Conservation (phyloP, 2,797 vertebrate genomes). For the Meda fulgida region DNA sequence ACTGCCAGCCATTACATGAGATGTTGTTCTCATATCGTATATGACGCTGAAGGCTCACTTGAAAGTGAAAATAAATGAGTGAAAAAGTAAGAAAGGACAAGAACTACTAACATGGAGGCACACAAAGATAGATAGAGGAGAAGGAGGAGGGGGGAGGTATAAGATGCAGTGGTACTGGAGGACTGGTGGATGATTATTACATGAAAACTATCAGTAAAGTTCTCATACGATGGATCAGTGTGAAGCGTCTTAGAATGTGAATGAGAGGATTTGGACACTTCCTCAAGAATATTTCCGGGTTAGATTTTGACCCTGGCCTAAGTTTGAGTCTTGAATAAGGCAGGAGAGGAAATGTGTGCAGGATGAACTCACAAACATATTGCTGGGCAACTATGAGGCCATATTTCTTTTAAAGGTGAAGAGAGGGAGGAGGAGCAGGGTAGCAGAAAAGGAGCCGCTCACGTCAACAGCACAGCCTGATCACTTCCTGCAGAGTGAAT, state of each 20-base stretch:
- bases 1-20: neutral
- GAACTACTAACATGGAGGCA: slow-evolving; percentile 19
- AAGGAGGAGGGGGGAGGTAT: too few species aligned
- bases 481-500: slow-evolving; percentile 41
- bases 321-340: neutral
- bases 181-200: neutral
- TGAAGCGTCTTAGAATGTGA: neutral
- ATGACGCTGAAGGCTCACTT: neutral
- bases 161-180: neutral
- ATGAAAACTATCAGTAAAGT: slow-evolving; percentile 24
- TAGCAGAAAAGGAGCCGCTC: slow-evolving; percentile 8
- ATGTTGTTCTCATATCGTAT: slow-evolving; percentile 25
- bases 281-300: neutral
- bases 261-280: slow-evolving; percentile 7
- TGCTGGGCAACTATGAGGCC: slow-evolving; percentile 20
- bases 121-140: neutral
- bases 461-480: slow-evolving; percentile 44
- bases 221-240: neutral
- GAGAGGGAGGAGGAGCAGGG: slow-evolving; percentile 21
- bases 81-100: slow-evolving; percentile 20
- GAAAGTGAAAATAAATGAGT: slow-evolving; percentile 21
- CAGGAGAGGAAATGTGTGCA: neutral
- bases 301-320: neutral
- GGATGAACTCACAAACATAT: neutral
- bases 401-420: slow-evolving; percentile 41